Conservation (phyloP, 2,797 vertebrate genomes). For the Falco naumanni region DNA sequence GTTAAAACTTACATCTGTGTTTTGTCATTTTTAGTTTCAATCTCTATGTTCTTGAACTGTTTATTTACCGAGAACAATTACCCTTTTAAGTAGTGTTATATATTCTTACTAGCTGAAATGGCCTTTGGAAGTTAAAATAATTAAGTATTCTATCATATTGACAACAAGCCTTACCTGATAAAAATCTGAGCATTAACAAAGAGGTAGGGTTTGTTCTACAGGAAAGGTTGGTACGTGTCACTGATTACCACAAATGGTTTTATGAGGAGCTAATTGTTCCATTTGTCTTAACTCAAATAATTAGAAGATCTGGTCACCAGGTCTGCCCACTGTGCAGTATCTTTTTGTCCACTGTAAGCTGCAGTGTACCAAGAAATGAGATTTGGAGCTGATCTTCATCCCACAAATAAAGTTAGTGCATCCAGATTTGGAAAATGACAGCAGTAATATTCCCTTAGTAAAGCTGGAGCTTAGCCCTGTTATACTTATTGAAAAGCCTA, state of each 20-base stretch:
- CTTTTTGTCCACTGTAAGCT: conserved; percentile 18
- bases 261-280: conserved; percentile 37
- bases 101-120: conserved; percentile 9
- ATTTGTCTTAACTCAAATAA: conserved; percentile 43
- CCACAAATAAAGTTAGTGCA: conserved; percentile 72
- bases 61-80: conserved; percentile 47
- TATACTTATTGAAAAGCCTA: conserved; percentile 81
- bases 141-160: conserved; percentile 42
- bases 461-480: conserved; percentile 74
- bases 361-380: conserved; percentile 35
- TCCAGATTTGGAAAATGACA: conserved; percentile 74
- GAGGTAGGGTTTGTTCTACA: conserved; percentile 14
- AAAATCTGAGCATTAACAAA: conserved; percentile 20
- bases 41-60: neutral
- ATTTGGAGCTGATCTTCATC: conserved; percentile 55
- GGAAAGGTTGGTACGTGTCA: conserved; percentile 12
- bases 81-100: conserved; percentile 7
- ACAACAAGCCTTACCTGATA: conserved; percentile 4
- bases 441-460: conserved; percentile 69
- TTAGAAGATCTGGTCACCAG: conserved; percentile 34
- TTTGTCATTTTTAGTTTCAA: conserved; percentile 12
- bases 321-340: neutral
- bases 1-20: neutral
- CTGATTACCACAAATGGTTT: conserved; percentile 28
- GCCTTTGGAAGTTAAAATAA: conserved; percentile 41